Conservation (phyloP, 2,888 invertebrate genomes). For the Tetragnatha montana region DNA sequence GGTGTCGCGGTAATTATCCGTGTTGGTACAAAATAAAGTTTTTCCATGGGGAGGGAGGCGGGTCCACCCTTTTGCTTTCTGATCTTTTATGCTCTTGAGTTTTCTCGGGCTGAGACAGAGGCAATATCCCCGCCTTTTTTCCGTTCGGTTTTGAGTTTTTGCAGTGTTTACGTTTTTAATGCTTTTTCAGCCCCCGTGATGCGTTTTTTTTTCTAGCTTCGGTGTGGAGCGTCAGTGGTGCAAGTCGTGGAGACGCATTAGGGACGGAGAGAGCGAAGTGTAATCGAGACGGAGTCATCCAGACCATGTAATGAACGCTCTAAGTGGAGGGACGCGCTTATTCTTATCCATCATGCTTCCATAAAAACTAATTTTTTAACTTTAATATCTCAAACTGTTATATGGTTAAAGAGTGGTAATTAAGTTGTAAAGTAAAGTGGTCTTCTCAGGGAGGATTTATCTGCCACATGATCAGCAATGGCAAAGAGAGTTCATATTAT, state of each 20-base stretch:
- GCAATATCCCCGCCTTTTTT: conserved; percentile 15
- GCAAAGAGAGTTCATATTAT: too few relatives aligned
- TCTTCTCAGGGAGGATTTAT: too few relatives aligned
- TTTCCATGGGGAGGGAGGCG: neutral
- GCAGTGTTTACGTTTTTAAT: conserved; percentile 32
- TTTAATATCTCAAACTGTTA: too few relatives aligned
- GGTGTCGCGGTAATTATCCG: conserved; percentile 67
- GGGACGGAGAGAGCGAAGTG: neutral
- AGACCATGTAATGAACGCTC: neutral
- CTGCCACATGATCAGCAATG: too few relatives aligned
- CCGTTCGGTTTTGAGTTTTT: conserved; percentile 11
- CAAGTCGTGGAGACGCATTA: neutral
- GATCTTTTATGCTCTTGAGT: conserved; percentile 39
- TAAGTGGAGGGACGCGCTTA: too few relatives aligned
- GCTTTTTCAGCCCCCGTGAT: neutral
- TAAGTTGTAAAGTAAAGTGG: too few relatives aligned
- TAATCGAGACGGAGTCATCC: neutral
- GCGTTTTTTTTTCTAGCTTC: neutral
- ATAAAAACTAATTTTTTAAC: too few relatives aligned
- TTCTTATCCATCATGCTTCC: too few relatives aligned
- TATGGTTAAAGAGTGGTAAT: too few relatives aligned
- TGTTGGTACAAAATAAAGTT: conserved; percentile 29
- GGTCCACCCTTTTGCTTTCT: neutral
- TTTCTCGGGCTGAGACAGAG: conserved; percentile 18
- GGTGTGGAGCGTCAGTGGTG: neutral